Conservation (phyloP, 2,797 vertebrate genomes). For the Rhinella marina region DNA sequence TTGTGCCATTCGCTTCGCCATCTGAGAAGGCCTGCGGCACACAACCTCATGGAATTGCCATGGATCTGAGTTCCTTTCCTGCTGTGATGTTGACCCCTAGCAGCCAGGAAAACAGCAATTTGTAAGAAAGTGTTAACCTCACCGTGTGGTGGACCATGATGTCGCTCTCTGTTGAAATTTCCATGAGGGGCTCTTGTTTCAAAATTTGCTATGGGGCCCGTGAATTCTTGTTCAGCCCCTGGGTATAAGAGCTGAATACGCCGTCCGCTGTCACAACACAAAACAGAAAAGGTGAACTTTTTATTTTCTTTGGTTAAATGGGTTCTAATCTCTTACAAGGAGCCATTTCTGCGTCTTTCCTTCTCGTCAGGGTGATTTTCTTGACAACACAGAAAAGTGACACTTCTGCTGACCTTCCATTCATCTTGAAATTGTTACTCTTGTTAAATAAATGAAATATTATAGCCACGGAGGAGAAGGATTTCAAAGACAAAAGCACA, state of each 20-base stretch:
- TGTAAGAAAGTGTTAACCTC: too few relatives aligned
- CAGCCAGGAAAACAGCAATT: too few relatives aligned
- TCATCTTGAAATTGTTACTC: conserved; percentile 58
- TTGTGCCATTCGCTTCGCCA: too few relatives aligned
- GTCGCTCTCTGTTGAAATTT: too few relatives aligned
- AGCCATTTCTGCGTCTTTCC: neutral
- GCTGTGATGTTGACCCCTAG: too few relatives aligned
- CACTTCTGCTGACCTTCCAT: conserved; percentile 48
- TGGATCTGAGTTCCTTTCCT: too few relatives aligned
- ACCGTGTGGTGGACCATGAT: too few relatives aligned
- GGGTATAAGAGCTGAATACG: too few relatives aligned
- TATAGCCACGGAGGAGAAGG: conserved; percentile 16
- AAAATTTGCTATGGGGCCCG: neutral
- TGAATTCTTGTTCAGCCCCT: neutral
- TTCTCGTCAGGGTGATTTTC: conserved; percentile 13
- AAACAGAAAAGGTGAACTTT: neutral
- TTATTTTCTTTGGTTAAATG: neutral
- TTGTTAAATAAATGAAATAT: conserved; percentile 56
- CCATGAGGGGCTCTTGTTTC: neutral
- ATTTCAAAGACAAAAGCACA: conserved; percentile 68
- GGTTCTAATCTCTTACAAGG: neutral
- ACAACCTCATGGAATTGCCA: too few relatives aligned
- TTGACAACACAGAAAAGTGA: conserved; percentile 33
- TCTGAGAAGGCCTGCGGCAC: too few relatives aligned
- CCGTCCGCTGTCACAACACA: neutral